Base-by-base conservation (phyloP, 2,888 invertebrate genomes). In the Scaptomyza caliginosa region DNA sequence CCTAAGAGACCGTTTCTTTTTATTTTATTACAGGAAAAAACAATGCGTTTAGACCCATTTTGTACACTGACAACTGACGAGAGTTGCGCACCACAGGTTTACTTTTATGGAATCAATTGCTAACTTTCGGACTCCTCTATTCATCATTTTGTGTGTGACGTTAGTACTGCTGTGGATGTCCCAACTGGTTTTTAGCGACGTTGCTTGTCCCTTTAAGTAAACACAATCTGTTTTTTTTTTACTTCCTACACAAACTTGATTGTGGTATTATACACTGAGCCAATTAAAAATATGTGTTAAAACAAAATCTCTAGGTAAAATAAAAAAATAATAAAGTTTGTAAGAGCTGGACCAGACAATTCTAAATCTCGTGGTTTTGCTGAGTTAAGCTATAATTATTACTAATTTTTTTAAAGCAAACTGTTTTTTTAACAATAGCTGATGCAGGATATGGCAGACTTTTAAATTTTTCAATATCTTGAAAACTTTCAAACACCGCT, bases 131-230 rank as follows among this genome's bases (percentile, higher is more conserved):
- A 42, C 30, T 38, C 42, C 26, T 34, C 13, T 32, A 62, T 62
- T 49, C 36, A 62, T 62, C 28, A 43, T 36, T 60, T 62, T 16
- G 34, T 24, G n/a, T 17, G 28, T 32, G 32, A 23, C 54, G 36
- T 42, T 52, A 45, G 36, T 24, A 43, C 43, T 54, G 32, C 7
- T 59, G 13, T 30, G 28, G 16, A 62, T 38, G 38, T 62, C 26
- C 63, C 21, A 62, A 62, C 63, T 51, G 51, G 62, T 62, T 62
- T 63, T 24, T 32, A 32, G n/a, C 30, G 24, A n/a, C 51, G 34
- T 17, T 32, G 24, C 21, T 42, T 30, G 17, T 34, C 21, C 32
- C 30, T 48, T 48, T 23, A 26, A 10, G 36, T 24, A 24, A 39
- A 24, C 57, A 45, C 19, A 23, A 38, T 58, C 26, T 59, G 16